Evolutionary conservation across 2,888 invertebrate genomes (phyloP).

Genomic region (Synergus gifuensis): DNA sequence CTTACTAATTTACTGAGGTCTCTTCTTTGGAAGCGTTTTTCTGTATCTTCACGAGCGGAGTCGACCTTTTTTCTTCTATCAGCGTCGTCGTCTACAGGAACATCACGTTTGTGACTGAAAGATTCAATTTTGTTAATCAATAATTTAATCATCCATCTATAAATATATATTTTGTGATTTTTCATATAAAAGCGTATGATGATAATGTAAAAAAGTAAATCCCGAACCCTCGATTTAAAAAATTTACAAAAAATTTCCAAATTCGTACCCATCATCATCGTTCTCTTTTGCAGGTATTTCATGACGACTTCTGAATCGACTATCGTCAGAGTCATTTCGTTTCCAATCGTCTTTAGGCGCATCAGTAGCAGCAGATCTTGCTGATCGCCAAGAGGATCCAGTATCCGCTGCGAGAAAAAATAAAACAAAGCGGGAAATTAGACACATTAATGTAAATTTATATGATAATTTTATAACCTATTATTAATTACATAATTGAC

Average conservation of each 20-base stretch:
- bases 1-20: constrained; percentile 55
- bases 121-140: neutral
- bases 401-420: neutral
- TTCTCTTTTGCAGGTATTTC: neutral
- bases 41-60: constrained; percentile 45
- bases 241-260: neutral
- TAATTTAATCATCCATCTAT: neutral
- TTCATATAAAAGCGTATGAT: no score
- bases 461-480: no score
- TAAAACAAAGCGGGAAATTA: neutral
- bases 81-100: neutral
- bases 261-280: constrained; percentile 8
- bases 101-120: constrained; percentile 6
- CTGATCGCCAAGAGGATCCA: constrained; percentile 31
- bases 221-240: neutral
- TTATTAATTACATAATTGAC: no score
- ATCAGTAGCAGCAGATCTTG: constrained; percentile 1
- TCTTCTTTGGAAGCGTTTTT: constrained; percentile 48
- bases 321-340: neutral
- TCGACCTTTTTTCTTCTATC: constrained; percentile 19
- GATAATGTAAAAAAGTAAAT: no score
- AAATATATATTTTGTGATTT: no score
- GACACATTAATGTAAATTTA: no score
- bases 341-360: constrained; percentile 9
- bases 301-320: neutral